Base-by-base conservation (phyloP, 2,113 vertebrate genomes). In the Drymodes brunneopygia region DNA sequence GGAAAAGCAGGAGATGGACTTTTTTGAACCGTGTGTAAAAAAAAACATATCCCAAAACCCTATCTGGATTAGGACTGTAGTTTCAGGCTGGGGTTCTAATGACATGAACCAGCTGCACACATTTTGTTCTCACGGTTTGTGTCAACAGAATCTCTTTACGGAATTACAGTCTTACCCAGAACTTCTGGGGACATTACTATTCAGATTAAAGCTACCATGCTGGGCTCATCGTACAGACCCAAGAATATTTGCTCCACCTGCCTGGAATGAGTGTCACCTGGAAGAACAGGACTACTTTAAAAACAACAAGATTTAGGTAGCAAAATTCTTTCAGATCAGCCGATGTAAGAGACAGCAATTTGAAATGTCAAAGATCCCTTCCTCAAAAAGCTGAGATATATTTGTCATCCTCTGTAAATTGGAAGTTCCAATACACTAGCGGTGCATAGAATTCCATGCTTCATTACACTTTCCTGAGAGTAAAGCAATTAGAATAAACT, bases 381-480 rank as follows among this genome's bases (percentile, higher is more conserved):
- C 98, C 97, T 98, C 97, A 96, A 97, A 97, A 98, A 97, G 94
- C 96, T 97, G 97, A 98, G 98, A 98, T 97, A 97, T 98, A 94
- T 94, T 96, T 96, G 98, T 98, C 97, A 97, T 98, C 97, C 98
- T 97, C 96, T 98, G 98, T 98, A 98, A 98, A 97, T 96, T 97
- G 98, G 98, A 98, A 98, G 98, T 98, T 98, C 98, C 98, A 98
- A 98, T 98, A 98, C 98, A 98, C 98, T 98, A 98, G 98, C 74
- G 97, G 98, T 98, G 98, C 98, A 98, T 98, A 99, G 98, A 99
- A 98, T 98, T 98, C 97, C 98, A 99, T 98, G 98, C 98, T 98
- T 98, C 97, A 90, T 98, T 98, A 98, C 95, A 98, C 98, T 98
- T 99, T 99, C 99, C 99, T 99, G 99, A 99, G 99, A 98, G 97